Evolutionary conservation across 2,888 invertebrate species (phyloP).

Genomic region (Drosophila mimica): DNA sequence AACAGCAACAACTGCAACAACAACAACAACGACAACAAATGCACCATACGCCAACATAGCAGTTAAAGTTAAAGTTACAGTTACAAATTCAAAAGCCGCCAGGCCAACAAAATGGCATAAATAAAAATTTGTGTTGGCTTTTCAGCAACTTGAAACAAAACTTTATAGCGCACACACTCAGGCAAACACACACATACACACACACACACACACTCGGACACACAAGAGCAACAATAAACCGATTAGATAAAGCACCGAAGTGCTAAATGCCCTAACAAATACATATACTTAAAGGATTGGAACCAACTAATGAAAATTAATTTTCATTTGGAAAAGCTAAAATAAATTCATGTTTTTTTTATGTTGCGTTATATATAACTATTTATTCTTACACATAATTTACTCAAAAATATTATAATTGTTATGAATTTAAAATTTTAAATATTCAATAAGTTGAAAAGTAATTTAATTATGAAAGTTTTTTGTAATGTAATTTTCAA

Average conservation of each 20-base stretch:
- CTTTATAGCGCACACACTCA: slow-evolving; percentile 29
- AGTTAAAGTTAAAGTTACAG: slow-evolving; percentile 53
- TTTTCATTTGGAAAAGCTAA: background rate
- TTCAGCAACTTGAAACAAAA: slow-evolving; percentile 60
- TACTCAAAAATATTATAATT: background rate
- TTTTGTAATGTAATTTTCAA: background rate
- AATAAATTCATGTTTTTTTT: background rate
- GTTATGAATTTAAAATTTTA: background rate
- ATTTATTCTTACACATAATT: background rate
- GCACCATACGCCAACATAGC: slow-evolving; percentile 56
- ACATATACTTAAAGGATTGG: background rate
- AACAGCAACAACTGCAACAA: slow-evolving; percentile 17
- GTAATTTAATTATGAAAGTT: background rate
- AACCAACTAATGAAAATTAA: no score
- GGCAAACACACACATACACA: slow-evolving; percentile 11
- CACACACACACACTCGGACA: background rate
- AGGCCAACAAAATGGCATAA: slow-evolving; percentile 35
- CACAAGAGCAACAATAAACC: background rate
- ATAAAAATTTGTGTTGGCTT: slow-evolving; percentile 54
- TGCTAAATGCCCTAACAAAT: slow-evolving; percentile 14
- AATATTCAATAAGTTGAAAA: background rate
- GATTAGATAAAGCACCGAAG: slow-evolving; percentile 9
- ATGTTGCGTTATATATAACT: background rate
- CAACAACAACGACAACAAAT: slow-evolving; percentile 32
- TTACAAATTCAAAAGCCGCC: slow-evolving; percentile 63